Evolutionary conservation across 2,888 invertebrate genomes (phyloP), one percentile per base, ranked within the genome.

Genomic region (Thymelicus lineola): DNA sequence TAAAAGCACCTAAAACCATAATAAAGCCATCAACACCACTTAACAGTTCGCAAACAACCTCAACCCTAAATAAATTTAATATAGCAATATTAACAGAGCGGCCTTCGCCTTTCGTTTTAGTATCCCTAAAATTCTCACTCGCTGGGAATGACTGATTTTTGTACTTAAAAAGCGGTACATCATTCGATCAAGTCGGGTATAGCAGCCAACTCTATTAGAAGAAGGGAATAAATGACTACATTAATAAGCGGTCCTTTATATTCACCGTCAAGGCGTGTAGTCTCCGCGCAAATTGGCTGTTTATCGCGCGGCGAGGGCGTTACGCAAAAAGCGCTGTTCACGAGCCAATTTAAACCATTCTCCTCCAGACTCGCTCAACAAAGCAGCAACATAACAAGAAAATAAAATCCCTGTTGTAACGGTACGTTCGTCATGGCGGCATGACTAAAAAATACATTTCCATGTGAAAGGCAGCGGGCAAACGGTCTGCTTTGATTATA

Each of bases 321-420:
- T 83, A 84, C 83, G 81, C 80, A 79, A 80, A 85, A 79, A 80
- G 76, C 79, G 74, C 74, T 80, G 82, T 88, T 88, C 84, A 80
- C 79, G 79, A 87, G 81, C 80, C 86, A 88, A 89, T 91, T 89
- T 86, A 82, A 88, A 84, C 78, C 80, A 77, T 82, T 82, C 78
- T 76, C 75, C 80, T 80, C 77, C 82, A 79, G 78, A 78, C 75
- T 74, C 77, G 76, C 76, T 77, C 80, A 82, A 84, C 83, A 86
- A 88, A 87, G 80, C 80, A 77, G 80, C 79, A 77, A 79, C 81
- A 83, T 84, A 87, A 88, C 86, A 87, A 85, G 83, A 85, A 87
- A 86, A 88, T 87, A 87, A 88, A 87, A 86, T 82, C 75, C 75
- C 70, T 76, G 77, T 82, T 79, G 76, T 71, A 60, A 60, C 59